Base-by-base conservation (phyloP, 2,113 vertebrate species). In the Synodontis membranacea region DNA sequence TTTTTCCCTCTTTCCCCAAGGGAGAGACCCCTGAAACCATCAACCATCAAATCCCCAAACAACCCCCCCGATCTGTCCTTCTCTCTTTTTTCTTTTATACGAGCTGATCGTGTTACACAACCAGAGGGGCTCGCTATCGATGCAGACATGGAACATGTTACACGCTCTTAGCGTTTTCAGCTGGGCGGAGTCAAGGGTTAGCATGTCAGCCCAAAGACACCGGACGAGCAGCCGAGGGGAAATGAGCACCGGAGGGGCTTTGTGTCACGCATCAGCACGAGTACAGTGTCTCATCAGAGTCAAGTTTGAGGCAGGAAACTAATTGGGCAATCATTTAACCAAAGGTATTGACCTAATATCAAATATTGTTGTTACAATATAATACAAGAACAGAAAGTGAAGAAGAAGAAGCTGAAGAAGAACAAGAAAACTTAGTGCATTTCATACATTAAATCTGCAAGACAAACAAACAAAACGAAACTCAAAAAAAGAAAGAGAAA, bases 71-170 rank as follows among this genome's bases (percentile, higher is more conserved):
- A 31, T 86, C 70, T 86, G 31, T 86, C 54, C 78, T 17, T 68
- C 31, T 85, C 79, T 83, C 68, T 66, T 76, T 72, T 62, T 80
- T 70, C 83, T 76, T 93, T 90, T 89, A 88, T 84, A 52, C 5
- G 48, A 80, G 50, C 91, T 82, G 78, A 93, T 95, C 93, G 88
- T 91, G 91, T 95, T 94, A 94, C 94, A 94, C 92, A 94, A 93
- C 84, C 92, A 92, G 93, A 93, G 92, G 90, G 90, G 90, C 87
- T 90, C 87, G 84, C 92, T 83, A 90, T 90, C 91, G 87, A 87
- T 91, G 92, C 91, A 84, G 85, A 91, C 91, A 84, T 92, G 91
- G 93, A 92, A 90, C 90, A 84, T 84, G 90, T 85, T 89, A 84
- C 84, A 48, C 89, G 89, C 89, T 90, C 93, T 92, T 82, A 85